Base-by-base conservation (phyloP, 2,113 vertebrate genomes). In the Haemorhous mexicanus region DNA sequence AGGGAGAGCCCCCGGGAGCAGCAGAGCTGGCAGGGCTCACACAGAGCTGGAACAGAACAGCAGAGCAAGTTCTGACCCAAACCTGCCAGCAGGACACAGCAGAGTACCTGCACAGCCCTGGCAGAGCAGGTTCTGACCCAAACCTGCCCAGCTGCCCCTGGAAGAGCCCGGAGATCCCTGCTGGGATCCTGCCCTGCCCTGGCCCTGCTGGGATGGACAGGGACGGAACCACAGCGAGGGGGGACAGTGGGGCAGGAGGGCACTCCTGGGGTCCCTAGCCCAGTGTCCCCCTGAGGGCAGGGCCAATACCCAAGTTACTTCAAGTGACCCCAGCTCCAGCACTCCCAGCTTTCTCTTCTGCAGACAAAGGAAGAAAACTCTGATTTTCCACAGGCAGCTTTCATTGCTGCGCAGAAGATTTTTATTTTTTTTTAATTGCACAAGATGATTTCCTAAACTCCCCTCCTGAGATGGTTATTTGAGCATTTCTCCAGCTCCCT, bases 151-250 rank as follows among this genome's bases (percentile, higher is more conserved):
- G 58, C 58, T 27, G 58, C 23, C 16, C n/a, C 56, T 24, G 23
- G 22, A 7, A 26, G 10, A 23, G 58, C 58, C 23, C n/a, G 13
- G 3, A 22, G 52, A 5, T 59, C 20, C 37, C 19, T 32, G 53
- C 18, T 50, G 58, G 74, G 46, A 23, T 12, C 43, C 35, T 19
- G n/a, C 63, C 81, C 17, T 33, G 52, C 16, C 18, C 39, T 28
- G 16, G n/a, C 66, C 83, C 19, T n/a, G 53, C 16, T 50, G 59
- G 74, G 46, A 15, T 4, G 39, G 49, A 2, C 9, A 1, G 46
- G 16, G 26, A 23, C 4, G 0, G 0, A 26, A 3, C 30, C 61
- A 26, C 49, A 9, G 2, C 10, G 1, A 4, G 4, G 33, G 7
- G 4, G 50, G 16, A 12, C 5, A 7, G 14, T 0, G 39, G 5